These are phyloP conservation scores for Odontocolon sp. DNA, from an alignment of 2,888 invertebrate species.

Conservation along the genomic window DNA sequence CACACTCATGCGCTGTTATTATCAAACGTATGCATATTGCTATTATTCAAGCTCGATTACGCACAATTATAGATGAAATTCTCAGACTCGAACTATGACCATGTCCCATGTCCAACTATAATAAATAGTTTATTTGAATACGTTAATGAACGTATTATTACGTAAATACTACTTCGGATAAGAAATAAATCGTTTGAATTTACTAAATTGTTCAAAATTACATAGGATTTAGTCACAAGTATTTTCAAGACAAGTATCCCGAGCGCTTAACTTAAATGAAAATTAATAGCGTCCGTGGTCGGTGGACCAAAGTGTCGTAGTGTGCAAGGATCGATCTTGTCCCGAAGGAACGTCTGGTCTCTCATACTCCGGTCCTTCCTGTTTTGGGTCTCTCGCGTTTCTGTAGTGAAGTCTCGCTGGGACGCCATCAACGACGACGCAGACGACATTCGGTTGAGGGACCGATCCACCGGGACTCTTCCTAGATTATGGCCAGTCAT, in stretches of 20 bases:
- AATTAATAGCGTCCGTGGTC: slow-evolving; percentile 54
- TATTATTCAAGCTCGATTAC: slow-evolving; percentile 69
- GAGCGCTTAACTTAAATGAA: slow-evolving; percentile 50
- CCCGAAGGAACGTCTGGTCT: slow-evolving; percentile 53
- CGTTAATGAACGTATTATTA: not conserved
- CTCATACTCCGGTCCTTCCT: slow-evolving; percentile 36
- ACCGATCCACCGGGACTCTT: slow-evolving; percentile 58
- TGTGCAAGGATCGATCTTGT: slow-evolving; percentile 51
- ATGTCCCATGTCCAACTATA: too few relatives aligned
- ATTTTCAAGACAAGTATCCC: slow-evolving; percentile 15
- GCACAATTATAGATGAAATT: slow-evolving; percentile 5
- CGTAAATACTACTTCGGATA: too few relatives aligned
- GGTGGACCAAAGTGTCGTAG: slow-evolving; percentile 10
- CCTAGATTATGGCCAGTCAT: slow-evolving; percentile 68
- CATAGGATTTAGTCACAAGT: not conserved
- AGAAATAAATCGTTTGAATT: too few relatives aligned
- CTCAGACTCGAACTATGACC: not conserved
- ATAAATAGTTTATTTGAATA: too few relatives aligned
- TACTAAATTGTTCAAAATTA: too few relatives aligned
- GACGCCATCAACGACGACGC: slow-evolving; percentile 52
- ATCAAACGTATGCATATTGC: slow-evolving; percentile 66
- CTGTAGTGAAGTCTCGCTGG: slow-evolving; percentile 23
- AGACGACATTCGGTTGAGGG: slow-evolving; percentile 52
- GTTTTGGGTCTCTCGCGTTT: slow-evolving; percentile 33
- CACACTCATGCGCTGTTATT: slow-evolving; percentile 48